Conservation (phyloP, 2,113 vertebrate genomes). For the Muntiacus muntjak region DNA sequence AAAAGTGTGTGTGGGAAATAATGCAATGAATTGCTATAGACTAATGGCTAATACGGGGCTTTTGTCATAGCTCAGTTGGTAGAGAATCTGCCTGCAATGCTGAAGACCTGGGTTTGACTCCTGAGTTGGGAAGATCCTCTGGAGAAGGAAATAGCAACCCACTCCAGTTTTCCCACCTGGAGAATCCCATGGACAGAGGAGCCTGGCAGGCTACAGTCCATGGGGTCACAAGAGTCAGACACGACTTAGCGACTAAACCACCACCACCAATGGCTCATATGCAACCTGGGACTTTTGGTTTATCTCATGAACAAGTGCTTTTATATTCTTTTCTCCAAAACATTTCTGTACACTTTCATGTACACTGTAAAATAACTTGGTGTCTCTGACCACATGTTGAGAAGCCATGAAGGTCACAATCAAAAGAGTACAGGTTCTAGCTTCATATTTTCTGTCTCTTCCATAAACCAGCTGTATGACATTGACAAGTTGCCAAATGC, state of each 20-base stretch:
- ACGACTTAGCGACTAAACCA: neutral
- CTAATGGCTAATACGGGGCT: neutral
- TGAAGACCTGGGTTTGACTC: fast-evolving
- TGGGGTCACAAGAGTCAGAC: neutral
- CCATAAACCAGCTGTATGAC: neutral
- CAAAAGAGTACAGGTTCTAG: neutral
- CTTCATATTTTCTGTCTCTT: neutral
- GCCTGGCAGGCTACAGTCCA: neutral
- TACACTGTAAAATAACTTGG: neutral
- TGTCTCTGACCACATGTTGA: neutral
- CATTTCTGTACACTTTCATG: neutral
- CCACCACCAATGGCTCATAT: neutral
- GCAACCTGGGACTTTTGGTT: neutral
- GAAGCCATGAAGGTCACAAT: too few relatives aligned
- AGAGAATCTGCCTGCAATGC: neutral
- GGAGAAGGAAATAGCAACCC: neutral
- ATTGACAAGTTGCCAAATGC: neutral
- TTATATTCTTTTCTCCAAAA: neutral
- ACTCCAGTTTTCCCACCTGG: neutral
- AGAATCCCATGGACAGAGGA: neutral
- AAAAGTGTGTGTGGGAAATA: neutral
- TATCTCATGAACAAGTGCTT: neutral
- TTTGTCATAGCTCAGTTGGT: neutral
- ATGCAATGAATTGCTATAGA: neutral
- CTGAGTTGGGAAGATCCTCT: neutral